Conservation (phyloP, 2,113 vertebrate genomes). For the Dicerorhinus sumatrensis region DNA sequence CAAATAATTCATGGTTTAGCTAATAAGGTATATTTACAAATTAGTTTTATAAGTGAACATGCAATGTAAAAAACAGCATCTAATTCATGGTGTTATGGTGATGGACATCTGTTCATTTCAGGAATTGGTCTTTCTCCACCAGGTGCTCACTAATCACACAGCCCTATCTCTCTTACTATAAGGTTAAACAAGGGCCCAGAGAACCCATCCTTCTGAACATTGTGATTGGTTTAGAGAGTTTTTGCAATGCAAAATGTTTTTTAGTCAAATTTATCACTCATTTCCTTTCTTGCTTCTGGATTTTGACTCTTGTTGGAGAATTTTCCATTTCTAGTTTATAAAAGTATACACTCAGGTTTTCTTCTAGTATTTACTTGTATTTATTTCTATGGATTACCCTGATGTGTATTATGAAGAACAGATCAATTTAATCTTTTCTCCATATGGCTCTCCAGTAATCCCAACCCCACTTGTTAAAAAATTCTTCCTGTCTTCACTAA, state of each 20-base stretch:
- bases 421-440: neutral
- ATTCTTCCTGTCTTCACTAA: neutral
- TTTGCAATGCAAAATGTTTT: neutral
- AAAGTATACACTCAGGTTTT: neutral
- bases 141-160: neutral
- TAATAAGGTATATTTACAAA: neutral
- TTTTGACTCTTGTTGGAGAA: neutral
- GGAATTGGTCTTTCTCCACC: neutral
- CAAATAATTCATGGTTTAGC: neutral
- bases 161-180: neutral
- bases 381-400: slow-evolving; percentile 2
- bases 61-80: neutral
- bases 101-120: neutral
- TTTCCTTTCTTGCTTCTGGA: neutral
- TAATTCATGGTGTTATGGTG: neutral
- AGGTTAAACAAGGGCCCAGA: neutral
- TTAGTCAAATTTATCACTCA: neutral
- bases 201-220: neutral
- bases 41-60: slow-evolving; percentile 1
- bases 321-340: slow-evolving; percentile 3
- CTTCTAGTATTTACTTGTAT: neutral
- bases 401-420: neutral
- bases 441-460: neutral
- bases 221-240: neutral
- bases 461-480: neutral